Evolutionary conservation across 1,140 invertebrate genomes (phyloP), one percentile per base, ranked within the genome.

Genomic region (Conus betulinus): DNA sequence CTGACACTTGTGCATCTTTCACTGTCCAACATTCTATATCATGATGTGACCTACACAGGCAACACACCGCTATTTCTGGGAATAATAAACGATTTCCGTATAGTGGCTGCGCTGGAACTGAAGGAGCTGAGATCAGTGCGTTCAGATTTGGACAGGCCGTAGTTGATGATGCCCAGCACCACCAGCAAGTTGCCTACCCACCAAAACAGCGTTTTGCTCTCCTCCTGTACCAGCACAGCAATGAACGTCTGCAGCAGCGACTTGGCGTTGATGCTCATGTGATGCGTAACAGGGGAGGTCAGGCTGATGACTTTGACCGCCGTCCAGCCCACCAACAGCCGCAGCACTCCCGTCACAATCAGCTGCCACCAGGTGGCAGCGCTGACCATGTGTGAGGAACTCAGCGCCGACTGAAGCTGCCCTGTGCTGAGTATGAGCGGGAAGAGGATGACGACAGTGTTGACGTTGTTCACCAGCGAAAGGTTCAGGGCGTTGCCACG

Each of bases 221-320:
- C 94, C 5, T 92, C 87, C 88, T 92, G 93, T 82, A 91, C 92
- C 11, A 94, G 51, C 17, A 95, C 93, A 15, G 95, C 95, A 27
- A 95, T 89, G 52, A 95, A 79, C 15, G 94, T 95, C 92, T 95
- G 95, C n/a, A 92, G 76, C 8, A 95, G 92, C 3, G 95, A 94
- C 83, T 95, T 95, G 20, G 94, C 91, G 87, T 94, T 95, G 84
- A 94, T 95, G 88, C 94, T 95, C 57, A 95, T 93, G 84, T 95
- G 94, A 89, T 95, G 95, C 4, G 94, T 94, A 6, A 95, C 92
- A 0, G 95, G 95, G 3, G 94, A 95, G 0, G 95, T 95, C 53
- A 94, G 90, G 63, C 94, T 91, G 57, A 95, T 95, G 88, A 95
- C 94, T 39, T 94, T 84, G 39, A 93, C 93, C 89, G 94, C 95